These are phyloP conservation scores for Ginglymostoma cirratum DNA, from an alignment of 2,113 vertebrate species.

Conservation along the genomic window DNA sequence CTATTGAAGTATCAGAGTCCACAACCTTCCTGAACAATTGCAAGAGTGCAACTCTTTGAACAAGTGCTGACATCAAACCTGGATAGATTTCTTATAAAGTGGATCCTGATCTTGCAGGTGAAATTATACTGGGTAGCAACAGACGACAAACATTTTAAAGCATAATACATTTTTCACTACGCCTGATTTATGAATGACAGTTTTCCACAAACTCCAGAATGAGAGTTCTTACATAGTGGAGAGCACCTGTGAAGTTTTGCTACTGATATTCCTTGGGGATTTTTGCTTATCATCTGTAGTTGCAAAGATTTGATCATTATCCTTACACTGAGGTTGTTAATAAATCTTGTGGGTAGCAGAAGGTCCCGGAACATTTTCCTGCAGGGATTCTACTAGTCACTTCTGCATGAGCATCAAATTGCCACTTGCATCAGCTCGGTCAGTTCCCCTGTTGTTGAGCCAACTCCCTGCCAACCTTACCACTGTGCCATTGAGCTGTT, in stretches of 20 bases:
- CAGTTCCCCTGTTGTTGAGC: background rate
- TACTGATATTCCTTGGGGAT: background rate
- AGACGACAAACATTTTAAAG: background rate
- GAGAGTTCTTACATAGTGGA: background rate
- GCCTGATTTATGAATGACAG: background rate
- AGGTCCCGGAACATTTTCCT: background rate
- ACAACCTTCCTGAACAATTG: too few species aligned
- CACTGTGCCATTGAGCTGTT: background rate
- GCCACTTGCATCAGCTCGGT: background rate
- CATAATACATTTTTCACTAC: background rate
- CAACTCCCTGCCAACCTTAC: background rate
- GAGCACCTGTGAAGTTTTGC: background rate
- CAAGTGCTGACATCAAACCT: background rate
- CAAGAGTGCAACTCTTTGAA: too few species aligned
- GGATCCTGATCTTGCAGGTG: background rate
- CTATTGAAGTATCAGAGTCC: too few species aligned
- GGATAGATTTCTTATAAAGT: too few species aligned
- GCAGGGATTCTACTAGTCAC: background rate
- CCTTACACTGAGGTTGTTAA: background rate
- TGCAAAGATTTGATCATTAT: constrained; percentile 6
- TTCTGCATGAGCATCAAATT: background rate
- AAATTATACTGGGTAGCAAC: background rate
- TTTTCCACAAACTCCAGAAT: background rate
- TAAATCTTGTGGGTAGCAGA: constrained; percentile 11
- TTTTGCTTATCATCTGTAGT: background rate